These are phyloP conservation scores for Agriotes lineatus DNA, from an alignment of 2,888 invertebrate species.

Conservation along the genomic window DNA sequence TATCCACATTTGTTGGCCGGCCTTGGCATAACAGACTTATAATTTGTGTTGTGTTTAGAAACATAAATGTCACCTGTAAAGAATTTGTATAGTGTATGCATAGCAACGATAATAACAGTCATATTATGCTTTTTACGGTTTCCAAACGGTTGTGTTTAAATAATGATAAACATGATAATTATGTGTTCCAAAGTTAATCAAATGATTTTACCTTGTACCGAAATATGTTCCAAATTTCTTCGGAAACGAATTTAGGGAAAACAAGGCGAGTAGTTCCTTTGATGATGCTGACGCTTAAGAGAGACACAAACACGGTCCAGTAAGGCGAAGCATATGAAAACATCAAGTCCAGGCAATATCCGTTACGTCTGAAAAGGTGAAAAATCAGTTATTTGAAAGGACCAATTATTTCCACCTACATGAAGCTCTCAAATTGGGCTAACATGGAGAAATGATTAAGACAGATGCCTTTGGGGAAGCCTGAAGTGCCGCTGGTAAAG, in stretches of 20 bases:
- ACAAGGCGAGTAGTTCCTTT: constrained; percentile 37
- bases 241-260: constrained; percentile 34
- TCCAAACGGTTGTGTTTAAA: no score
- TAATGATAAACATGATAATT: no score
- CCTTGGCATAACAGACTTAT: not conserved
- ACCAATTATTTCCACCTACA: not conserved
- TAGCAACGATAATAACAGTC: no score
- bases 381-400: not conserved
- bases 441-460: constrained; percentile 46
- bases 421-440: not conserved
- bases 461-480: constrained; percentile 52
- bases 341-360: not conserved
- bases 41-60: constrained; percentile 50
- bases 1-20: constrained; percentile 51
- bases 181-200: no score
- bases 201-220: constrained; percentile 39
- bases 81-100: no score
- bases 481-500: constrained; percentile 55
- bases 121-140: no score
- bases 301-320: constrained; percentile 34
- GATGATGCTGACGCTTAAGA: not conserved
- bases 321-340: constrained; percentile 43
- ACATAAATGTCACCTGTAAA: constrained; percentile 51
- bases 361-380: not conserved
- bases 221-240: constrained; percentile 36